Evolutionary conservation across 2,797 vertebrate genomes (phyloP), one percentile per base, ranked within the genome.

Genomic region (Ceyx erithaca): DNA sequence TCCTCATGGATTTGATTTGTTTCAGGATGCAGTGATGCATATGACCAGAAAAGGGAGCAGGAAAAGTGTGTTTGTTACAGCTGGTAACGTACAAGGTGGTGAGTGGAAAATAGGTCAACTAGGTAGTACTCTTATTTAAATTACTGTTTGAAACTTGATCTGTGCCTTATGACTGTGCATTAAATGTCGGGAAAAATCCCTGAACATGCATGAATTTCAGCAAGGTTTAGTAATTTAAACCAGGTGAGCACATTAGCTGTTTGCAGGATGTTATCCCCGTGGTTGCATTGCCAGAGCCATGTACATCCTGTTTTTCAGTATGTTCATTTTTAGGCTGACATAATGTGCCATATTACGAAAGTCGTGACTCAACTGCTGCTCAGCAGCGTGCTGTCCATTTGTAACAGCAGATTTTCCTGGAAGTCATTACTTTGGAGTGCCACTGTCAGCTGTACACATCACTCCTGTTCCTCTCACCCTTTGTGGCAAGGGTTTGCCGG

Each of bases 371-470:
- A 92, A 82, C 83, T 78, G n/a, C 69, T 52, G 80, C 84, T 92
- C 80, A 85, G 81, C 55, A 85, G 72, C 0, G 0, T 3, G 2
- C 52, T 93, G 92, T 91, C 90, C 94, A 46, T 85, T 90, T 77
- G 30, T 63, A 96, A 69, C 51, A 69, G 67, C 54, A 83, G 69
- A 85, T 85, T 95, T 94, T 94, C 84, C 93, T 95, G 84, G 79
- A 95, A 96, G 46, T 80, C 76, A 75, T 95, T 94, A 87, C 86
- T 93, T 87, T 80, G 48, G 86, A 63, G 86, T 75, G 66, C 90
- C 67, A 52, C 51, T 94, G 84, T 89, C 77, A 81, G 80, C 71
- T 85, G 81, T 48, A 72, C 76, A n/a, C 62, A 76, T 92, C 62
- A 22, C 67, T 94, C 33, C 76, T 52, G 54, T 54, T 89, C 70